Evolutionary conservation across 2,888 invertebrate genomes (phyloP), one percentile per base, ranked within the genome.

Genomic region (Leptopilina syphax): DNA sequence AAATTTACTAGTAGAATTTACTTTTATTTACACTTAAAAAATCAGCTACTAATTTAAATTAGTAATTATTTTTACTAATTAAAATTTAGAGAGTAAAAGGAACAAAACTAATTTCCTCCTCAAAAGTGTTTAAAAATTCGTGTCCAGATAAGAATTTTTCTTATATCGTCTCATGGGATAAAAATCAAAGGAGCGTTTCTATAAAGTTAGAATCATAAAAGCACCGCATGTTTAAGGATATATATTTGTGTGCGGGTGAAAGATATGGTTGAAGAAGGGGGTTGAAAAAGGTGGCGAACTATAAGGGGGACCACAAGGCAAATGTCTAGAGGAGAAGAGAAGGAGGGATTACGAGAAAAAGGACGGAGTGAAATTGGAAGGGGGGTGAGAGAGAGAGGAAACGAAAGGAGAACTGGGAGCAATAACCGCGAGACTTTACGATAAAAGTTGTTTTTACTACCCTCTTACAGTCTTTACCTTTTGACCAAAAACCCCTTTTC

Each of bases 371-470:
- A 50, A 50, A 50, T 12, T 68, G 24, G 34, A 34, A 34, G 34
- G 34, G 3, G 4, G 34, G 34, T n/a, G 34, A 2, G 34, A 34
- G 34, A 3, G 34, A 34, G 34, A 34, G 34, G 34, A 34, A 34
- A 34, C 34, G 57, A 34, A 57, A 41, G 57, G 34, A 60, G 73
- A 34, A 57, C 73, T 57, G 10, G 54, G 73, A 57, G 73, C 73
- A 73, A 60, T 73, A 73, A 73, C 73, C 73, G 54, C 73, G 57
- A 73, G 73, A 73, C 57, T 73, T 73, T 60, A 73, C 73, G 73
- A 73, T 73, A 73, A 73, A 73, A 73, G 73, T 73, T 73, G 73
- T 73, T 73, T 34, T 73, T 73, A 73, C 73, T 73, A 73, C 73
- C 73, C 73, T 54, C 57, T 73, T 73, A 73, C 57, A 73, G 73